These are phyloP conservation scores for Bungarus multicinctus DNA, from an alignment of 2,113 vertebrate species.

Conservation along the genomic window DNA sequence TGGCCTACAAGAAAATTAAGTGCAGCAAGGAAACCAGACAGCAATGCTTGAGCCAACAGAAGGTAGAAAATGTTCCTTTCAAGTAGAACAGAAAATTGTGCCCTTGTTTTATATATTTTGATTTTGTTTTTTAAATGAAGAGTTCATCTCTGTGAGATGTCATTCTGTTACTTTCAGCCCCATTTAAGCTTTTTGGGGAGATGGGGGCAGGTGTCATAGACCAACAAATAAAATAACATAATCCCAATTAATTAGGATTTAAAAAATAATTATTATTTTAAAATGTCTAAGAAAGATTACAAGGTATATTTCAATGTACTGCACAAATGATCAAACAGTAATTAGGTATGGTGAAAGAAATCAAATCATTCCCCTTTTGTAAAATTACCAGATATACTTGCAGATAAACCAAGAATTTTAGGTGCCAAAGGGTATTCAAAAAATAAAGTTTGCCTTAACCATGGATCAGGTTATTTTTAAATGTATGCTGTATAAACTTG, in stretches of 20 bases:
- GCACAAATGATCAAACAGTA: neutral
- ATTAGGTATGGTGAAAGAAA: neutral
- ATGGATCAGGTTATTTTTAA: neutral
- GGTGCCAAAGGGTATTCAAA: neutral
- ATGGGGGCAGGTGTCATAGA: neutral
- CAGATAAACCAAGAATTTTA: neutral
- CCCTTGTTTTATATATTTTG: neutral
- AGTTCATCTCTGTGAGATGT: neutral
- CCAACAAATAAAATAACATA: neutral
- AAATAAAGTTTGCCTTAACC: neutral
- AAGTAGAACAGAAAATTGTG: neutral
- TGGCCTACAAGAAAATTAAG: neutral
- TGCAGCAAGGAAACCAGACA: neutral
- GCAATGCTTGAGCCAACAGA: neutral
- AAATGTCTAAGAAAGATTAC: neutral
- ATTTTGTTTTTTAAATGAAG: neutral
- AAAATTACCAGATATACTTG: neutral
- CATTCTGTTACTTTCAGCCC: neutral
- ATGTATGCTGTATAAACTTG: neutral
- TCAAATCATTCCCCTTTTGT: neutral
- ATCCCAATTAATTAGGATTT: neutral
- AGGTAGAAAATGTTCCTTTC: neutral
- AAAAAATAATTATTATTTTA: neutral
- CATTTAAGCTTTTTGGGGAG: neutral
- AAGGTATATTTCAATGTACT: neutral